Evolutionary conservation across 2,888 invertebrate genomes (phyloP).

Genomic region (Rutpela maculata): DNA sequence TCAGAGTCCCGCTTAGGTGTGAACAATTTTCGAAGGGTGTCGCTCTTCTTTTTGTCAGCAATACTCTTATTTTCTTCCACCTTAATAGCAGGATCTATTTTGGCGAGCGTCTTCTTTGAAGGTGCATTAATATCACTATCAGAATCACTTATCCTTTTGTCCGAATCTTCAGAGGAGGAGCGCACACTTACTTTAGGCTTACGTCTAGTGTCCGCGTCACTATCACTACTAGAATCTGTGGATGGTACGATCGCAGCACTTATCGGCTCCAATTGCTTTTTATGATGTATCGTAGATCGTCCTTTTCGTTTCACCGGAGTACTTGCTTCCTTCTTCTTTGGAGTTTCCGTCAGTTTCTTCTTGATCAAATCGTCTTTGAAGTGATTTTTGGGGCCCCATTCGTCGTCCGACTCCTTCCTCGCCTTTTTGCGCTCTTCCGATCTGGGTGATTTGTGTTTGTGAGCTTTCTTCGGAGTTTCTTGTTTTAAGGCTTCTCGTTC

Average conservation of each 20-base stretch:
- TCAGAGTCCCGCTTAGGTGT: conserved; percentile 77
- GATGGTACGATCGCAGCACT: conserved; percentile 51
- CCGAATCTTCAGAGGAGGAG: conserved; percentile 49
- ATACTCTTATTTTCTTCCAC: conserved; percentile 75
- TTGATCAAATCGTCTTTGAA: conserved; percentile 59
- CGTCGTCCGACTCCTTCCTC: conserved; percentile 66
- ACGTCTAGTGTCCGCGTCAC: conserved; percentile 45
- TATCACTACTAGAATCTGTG: conserved; percentile 59
- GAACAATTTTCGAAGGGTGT: conserved; percentile 81
- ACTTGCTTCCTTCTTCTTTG: conserved; percentile 66
- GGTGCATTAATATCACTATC: conserved; percentile 59
- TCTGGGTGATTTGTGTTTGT: conserved; percentile 59
- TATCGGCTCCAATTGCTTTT: conserved; percentile 58
- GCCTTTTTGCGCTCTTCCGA: conserved; percentile 56
- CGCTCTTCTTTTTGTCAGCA: conserved; percentile 83
- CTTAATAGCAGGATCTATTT: conserved; percentile 68
- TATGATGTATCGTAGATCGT: conserved; percentile 65
- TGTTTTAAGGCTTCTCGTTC: conserved; percentile 58
- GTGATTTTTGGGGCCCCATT: conserved; percentile 69
- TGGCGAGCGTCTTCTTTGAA: conserved; percentile 52
- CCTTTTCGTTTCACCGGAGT: conserved; percentile 71
- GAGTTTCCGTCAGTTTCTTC: conserved; percentile 59
- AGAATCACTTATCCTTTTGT: conserved; percentile 59
- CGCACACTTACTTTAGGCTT: conserved; percentile 52
- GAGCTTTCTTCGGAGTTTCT: conserved; percentile 57